phyloP scores from a whole-genome alignment of 2,888 invertebrate genomes.

The Neoaliturus tenellus region DNA sequence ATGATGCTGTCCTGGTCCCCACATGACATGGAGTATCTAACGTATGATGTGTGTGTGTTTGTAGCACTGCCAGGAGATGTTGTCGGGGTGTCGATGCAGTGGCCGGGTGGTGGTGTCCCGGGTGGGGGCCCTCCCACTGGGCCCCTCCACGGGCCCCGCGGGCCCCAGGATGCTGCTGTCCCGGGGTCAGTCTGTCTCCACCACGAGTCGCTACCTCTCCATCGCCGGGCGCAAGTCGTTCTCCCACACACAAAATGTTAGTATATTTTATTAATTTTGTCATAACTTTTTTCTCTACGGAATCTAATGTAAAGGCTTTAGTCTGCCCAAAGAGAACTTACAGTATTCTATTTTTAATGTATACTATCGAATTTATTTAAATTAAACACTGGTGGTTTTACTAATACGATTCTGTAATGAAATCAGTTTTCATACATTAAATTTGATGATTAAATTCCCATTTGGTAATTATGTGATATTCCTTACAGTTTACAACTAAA shows the following conservation, averaged over 20 bases:
- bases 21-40: too few species aligned
- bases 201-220: neutral
- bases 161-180: neutral
- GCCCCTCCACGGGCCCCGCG: neutral
- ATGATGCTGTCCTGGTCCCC: neutral
- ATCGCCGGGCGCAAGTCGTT: neutral
- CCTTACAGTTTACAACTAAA: too few species aligned
- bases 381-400: too few species aligned
- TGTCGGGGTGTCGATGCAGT: constrained; percentile 31
- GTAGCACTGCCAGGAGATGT: neutral
- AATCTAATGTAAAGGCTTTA: too few species aligned
- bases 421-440: too few species aligned
- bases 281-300: too few species aligned
- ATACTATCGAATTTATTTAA: too few species aligned
- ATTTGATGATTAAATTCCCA: too few species aligned
- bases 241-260: constrained; percentile 2
- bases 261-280: neutral
- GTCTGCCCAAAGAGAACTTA: too few species aligned
- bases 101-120: constrained; percentile 25
- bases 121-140: neutral
- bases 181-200: neutral
- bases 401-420: too few species aligned
- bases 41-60: neutral
- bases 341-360: too few species aligned
- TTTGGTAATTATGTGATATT: too few species aligned